Conservation (phyloP, 2,113 vertebrate genomes). For the Okapia johnstoni region DNA sequence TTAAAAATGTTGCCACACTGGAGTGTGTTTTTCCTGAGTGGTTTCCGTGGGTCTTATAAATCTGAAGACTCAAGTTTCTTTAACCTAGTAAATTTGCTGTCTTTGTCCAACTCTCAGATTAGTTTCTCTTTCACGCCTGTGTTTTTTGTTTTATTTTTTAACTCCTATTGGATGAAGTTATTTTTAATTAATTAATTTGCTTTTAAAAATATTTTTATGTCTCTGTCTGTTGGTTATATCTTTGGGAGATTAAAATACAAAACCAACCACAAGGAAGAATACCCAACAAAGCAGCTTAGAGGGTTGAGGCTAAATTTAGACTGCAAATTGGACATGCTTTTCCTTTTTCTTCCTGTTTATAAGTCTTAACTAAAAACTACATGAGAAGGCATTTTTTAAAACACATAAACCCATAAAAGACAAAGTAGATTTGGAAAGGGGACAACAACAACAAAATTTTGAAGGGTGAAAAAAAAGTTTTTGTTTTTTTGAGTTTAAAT, state of each 20-base stretch:
- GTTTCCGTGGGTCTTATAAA: background rate
- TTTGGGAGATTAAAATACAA: conserved; percentile 15
- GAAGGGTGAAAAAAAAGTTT: background rate
- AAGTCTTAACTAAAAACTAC: background rate
- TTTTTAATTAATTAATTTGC: background rate
- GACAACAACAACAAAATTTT: background rate
- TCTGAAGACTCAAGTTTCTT: background rate
- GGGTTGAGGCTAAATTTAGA: conserved; percentile 33
- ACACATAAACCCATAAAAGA: background rate
- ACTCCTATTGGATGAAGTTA: background rate
- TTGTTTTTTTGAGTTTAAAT: background rate
- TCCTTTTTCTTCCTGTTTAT: conserved; percentile 3
- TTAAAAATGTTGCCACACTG: background rate
- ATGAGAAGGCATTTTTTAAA: background rate
- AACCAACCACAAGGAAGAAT: background rate
- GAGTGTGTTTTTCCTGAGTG: background rate
- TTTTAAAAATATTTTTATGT: background rate
- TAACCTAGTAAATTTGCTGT: background rate
- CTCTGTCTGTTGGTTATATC: background rate
- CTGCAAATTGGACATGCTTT: background rate
- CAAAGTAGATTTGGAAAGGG: conserved; percentile 21
- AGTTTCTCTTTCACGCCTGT: background rate
- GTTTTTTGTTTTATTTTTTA: background rate
- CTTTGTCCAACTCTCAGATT: background rate
- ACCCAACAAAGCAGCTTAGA: conserved; percentile 16